A percentile compares a stretch with the other conserved stretches of the same genome.
phyloP scores from a whole-genome alignment of 2,797 vertebrate species.

The Garrulus glandarius region DNA sequence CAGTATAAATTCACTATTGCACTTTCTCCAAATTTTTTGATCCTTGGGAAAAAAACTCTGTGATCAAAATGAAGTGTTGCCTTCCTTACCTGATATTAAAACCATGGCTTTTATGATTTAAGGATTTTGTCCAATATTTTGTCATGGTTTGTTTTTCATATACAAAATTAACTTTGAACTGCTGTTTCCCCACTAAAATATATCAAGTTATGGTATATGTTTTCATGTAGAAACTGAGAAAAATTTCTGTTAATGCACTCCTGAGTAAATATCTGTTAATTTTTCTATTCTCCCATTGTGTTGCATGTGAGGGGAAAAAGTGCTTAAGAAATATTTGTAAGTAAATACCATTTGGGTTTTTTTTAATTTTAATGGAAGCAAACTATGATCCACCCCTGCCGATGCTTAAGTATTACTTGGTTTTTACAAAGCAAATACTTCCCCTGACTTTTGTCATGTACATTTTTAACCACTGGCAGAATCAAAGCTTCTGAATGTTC shows the following conservation, averaged over 20 bases:
- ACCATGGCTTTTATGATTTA: neutral
- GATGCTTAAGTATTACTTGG: neutral
- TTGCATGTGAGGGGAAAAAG: neutral
- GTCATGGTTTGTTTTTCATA: neutral
- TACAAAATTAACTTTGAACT: neutral
- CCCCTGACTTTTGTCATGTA: neutral
- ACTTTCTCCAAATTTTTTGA: neutral
- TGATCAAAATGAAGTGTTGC: neutral
- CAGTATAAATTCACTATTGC: neutral
- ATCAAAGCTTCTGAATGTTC: neutral
- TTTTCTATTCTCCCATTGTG: neutral
- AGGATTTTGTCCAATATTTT: neutral
- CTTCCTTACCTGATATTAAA: neutral
- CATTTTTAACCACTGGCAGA: neutral
- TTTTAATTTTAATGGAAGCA: neutral
- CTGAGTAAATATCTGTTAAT: neutral
- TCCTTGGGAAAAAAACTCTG: neutral
- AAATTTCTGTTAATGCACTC: neutral
- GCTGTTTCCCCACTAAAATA: neutral
- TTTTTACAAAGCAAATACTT: neutral
- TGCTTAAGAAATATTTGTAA: neutral
- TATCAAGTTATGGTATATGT: neutral
- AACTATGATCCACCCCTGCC: neutral
- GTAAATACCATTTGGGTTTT: accelerated
- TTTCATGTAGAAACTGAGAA: neutral